Evolutionary conservation across 1,140 invertebrate genomes (phyloP).

Genomic region (Prorops nasuta): DNA sequence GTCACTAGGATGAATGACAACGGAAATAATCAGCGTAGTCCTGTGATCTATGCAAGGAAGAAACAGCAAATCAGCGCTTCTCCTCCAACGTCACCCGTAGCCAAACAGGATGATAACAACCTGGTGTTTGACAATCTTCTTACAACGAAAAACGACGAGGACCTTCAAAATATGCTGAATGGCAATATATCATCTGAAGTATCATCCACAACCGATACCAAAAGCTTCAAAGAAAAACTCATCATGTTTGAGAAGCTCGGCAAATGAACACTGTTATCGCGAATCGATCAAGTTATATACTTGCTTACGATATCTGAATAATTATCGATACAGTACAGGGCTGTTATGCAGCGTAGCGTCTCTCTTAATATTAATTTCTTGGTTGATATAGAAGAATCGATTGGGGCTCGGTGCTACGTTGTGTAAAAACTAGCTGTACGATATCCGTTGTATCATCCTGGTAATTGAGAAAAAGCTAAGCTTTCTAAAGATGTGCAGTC

Average conservation of each 20-base stretch:
- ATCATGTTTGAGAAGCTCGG: conserved; percentile 56
- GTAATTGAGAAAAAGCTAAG: no score
- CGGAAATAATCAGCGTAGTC: conserved; percentile 46
- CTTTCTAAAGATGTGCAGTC: no score
- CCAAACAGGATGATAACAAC: conserved; percentile 48
- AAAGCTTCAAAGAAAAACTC: conserved; percentile 53
- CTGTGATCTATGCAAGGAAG: conserved; percentile 43
- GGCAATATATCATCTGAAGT: conserved; percentile 56
- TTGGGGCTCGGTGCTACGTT: no score
- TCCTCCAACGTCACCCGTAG: conserved; percentile 35
- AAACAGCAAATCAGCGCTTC: conserved; percentile 37
- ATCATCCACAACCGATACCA: conserved; percentile 52
- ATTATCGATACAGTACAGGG: no score
- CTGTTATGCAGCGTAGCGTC: no score
- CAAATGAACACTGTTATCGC: conserved; percentile 32
- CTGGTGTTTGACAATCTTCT: conserved; percentile 47
- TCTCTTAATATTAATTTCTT: no score
- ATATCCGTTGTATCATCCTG: no score
- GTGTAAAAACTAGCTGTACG: no score
- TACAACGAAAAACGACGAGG: conserved; percentile 48
- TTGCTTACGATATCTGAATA: no score
- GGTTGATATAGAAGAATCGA: no score
- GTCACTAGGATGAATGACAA: conserved; percentile 47
- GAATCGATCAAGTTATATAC: background rate
- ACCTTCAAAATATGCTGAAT: conserved; percentile 53